Evolutionary conservation across 1,140 invertebrate genomes (phyloP).

Genomic region (Aphelenchoides avenae): DNA sequence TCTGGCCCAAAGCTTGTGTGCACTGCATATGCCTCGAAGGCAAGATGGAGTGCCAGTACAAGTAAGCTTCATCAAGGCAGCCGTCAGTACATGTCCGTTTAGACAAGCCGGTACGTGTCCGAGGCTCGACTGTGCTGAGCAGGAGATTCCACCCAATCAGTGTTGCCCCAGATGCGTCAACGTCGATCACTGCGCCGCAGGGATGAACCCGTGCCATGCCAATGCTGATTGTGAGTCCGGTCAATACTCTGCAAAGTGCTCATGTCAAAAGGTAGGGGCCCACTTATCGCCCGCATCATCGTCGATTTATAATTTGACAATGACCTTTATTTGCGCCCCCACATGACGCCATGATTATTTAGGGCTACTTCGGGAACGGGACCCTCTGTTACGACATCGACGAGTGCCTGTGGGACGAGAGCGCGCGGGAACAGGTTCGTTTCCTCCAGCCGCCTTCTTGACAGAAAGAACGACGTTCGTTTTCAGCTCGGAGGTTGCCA

Average conservation of each 20-base stretch:
- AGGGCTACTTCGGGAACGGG: conserved; percentile 53
- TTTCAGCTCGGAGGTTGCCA: conserved; percentile 48
- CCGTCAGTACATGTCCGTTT: conserved; percentile 14
- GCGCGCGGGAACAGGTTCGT: conserved; percentile 44
- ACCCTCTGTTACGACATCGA: conserved; percentile 48
- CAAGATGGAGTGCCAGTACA: conserved; percentile 49
- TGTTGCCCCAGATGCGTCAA: conserved; percentile 52
- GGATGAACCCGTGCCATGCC: conserved; percentile 30
- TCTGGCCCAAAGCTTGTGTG: conserved; percentile 52
- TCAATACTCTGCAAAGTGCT: conserved; percentile 34
- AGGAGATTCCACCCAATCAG: conserved; percentile 50
- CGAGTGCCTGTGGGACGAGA: conserved; percentile 47
- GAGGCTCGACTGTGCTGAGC: conserved; percentile 33
- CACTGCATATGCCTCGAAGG: conserved; percentile 40
- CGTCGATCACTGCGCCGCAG: conserved; percentile 36
- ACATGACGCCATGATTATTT: neutral
- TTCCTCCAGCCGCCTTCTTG: neutral
- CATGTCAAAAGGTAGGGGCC: conserved; percentile 49
- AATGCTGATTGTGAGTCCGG: conserved; percentile 48
- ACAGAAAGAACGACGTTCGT: conserved; percentile 2
- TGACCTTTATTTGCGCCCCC: neutral
- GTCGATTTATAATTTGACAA: conserved; percentile 9
- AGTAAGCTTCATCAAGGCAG: conserved; percentile 29
- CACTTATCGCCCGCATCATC: neutral
- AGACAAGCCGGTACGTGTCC: conserved; percentile 43